Conservation (phyloP, 2,113 vertebrate genomes). For the Dunckerocampus dactyliophorus region DNA sequence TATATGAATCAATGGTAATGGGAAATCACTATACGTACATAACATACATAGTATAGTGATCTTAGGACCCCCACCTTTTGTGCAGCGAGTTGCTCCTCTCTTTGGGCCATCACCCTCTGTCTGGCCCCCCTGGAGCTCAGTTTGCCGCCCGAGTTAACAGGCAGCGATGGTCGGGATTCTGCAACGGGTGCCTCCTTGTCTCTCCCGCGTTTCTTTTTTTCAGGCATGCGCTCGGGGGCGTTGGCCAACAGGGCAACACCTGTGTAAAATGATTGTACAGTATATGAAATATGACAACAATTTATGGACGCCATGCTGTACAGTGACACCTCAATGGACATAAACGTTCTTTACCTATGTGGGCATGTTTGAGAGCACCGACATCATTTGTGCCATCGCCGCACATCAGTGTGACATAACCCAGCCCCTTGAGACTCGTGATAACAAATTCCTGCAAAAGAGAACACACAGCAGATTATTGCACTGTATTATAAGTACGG, state of each 20-base stretch:
- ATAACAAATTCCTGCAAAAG: constrained; percentile 87
- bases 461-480: neutral
- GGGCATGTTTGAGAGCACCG: constrained; percentile 91
- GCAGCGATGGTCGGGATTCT: constrained; percentile 52
- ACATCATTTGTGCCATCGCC: constrained; percentile 97
- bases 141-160: constrained; percentile 63
- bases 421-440: constrained; percentile 90
- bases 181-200: constrained; percentile 71
- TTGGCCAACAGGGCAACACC: constrained; percentile 92
- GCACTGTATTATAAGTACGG: too few relatives aligned
- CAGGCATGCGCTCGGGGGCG: constrained; percentile 82
- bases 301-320: neutral
- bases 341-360: constrained; percentile 80
- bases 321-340: neutral
- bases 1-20: neutral
- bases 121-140: constrained; percentile 77
- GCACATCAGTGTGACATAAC: constrained; percentile 92
- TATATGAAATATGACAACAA: neutral
- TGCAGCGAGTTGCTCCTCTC: constrained; percentile 84
- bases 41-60: neutral
- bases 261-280: constrained; percentile 36
- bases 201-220: constrained; percentile 71
- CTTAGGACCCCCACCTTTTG: constrained; percentile 75
- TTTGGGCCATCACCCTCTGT: constrained; percentile 77
- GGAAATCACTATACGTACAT: neutral